Base-by-base conservation (phyloP, 2,113 vertebrate genomes). In the Triplophysa tibetana region DNA sequence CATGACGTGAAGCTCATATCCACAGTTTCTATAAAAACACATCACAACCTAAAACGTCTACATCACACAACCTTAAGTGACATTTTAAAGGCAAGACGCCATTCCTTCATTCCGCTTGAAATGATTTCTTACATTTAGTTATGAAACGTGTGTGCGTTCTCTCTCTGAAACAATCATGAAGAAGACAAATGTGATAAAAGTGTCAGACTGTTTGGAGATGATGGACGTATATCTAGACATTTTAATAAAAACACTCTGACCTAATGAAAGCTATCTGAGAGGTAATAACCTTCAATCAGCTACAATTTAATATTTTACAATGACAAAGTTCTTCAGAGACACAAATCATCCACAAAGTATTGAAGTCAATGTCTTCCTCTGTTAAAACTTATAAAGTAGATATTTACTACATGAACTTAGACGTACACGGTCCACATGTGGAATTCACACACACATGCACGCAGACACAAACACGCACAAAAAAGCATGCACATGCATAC, bases 1-100 rank as follows among this genome's bases (percentile, higher is more conserved):
- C 50, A 73, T 43, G 45, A 72, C 45, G 33, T 64, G 23, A 29
- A 26, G 29, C 24, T 61, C 29, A 74, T 43, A 23, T 74, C n/a
- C 43, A n/a, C 3, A 23, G 70, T 10, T 61, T 61, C 29, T 56
- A 13, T 61, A 61, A 74, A 61, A 12, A 8, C 3, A 29, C 3
- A 26, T 11, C 23, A 24, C n/a, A 61, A 54, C 14, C 19, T 61
- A 26, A 8, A 13, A 24, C 29, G 4, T 17, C 60, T 26, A 43
- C n/a, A 74, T 13, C 56, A 61, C 16, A 9, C 1, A 54, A 17
- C 6, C 54, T 58, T 58, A 58, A 58, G n/a, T 19, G 54, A 58
- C 54, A 7, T 58, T 56, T n/a, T 21, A 58, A 58, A 58, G 54
- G 54, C n/a, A 58, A 58, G 19, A 12, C 8, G 1, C 2, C 11